These are phyloP conservation scores for Martes martes DNA, from an alignment of 2,113 vertebrate species.

Conservation along the genomic window DNA sequence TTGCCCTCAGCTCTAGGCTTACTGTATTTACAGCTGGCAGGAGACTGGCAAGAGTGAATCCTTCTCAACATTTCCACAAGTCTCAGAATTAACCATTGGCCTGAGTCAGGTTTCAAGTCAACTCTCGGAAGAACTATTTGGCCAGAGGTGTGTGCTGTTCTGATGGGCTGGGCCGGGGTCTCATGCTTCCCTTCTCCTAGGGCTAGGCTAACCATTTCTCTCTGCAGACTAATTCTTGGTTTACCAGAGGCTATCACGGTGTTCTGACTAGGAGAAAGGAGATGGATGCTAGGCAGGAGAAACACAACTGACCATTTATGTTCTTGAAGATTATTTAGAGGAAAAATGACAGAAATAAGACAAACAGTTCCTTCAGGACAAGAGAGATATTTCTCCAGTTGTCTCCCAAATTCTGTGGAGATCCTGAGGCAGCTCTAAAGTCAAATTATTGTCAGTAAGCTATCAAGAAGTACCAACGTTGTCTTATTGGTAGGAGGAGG, in stretches of 20 bases:
- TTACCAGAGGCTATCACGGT: background rate
- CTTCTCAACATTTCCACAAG: background rate
- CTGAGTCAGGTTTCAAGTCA: background rate
- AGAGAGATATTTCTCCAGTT: background rate
- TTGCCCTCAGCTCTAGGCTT: background rate
- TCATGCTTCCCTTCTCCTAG: rapidly evolving
- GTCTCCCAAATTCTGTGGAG: background rate
- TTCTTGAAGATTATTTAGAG: background rate
- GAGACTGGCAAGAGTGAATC: background rate
- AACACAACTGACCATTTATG: background rate
- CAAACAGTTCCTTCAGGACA: background rate
- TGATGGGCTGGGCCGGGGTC: background rate
- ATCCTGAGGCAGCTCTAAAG: background rate
- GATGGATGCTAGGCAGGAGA: background rate
- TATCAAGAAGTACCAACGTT: background rate
- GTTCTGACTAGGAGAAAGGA: background rate
- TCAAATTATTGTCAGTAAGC: background rate
- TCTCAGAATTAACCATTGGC: background rate
- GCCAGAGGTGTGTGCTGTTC: background rate
- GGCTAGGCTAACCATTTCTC: background rate
- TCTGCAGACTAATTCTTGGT: no score
- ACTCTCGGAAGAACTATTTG: background rate
- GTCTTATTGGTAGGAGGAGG: background rate
- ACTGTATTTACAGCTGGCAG: background rate
- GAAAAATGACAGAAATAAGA: background rate